Evolutionary conservation across 1,140 invertebrate species (phyloP).

Genomic region (Lutraria rhynchaena): DNA sequence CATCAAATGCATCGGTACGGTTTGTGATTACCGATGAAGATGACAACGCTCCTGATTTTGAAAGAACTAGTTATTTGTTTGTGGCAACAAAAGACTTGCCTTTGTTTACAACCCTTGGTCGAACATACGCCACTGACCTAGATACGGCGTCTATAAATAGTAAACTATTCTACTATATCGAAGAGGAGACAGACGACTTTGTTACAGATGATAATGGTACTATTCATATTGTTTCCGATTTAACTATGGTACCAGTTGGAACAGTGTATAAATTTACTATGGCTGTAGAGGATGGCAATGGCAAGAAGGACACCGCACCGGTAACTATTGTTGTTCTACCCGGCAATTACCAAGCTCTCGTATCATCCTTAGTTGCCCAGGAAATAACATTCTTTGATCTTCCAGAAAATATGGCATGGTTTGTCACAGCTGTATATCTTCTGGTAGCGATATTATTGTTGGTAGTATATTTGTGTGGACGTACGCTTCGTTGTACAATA

Average conservation of each 20-base stretch:
- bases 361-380: constrained; percentile 6
- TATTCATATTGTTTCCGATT: constrained; percentile 12
- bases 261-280: constrained; percentile 36
- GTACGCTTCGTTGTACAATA: constrained; percentile 2
- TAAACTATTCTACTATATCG: constrained; percentile 41
- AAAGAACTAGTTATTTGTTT: constrained; percentile 42
- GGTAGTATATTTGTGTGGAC: constrained; percentile 15
- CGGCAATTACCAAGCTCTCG: constrained; percentile 33
- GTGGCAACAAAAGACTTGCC: constrained; percentile 41
- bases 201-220: constrained; percentile 35
- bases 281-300: constrained; percentile 9
- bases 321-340: constrained; percentile 46
- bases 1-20: constrained; percentile 7
- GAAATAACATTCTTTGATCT: constrained; percentile 35
- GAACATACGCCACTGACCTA: constrained; percentile 19
- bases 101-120: constrained; percentile 31
- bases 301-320: constrained; percentile 9
- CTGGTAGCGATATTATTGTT: neutral
- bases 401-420: constrained; percentile 49
- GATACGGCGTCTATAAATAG: constrained; percentile 37
- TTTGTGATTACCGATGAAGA: constrained; percentile 27
- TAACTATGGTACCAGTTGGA: constrained; percentile 5
- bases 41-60: constrained; percentile 37
- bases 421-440: constrained; percentile 34
- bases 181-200: neutral